Conservation (phyloP, 1,140 invertebrate species). For the Leptinotarsa texana region DNA sequence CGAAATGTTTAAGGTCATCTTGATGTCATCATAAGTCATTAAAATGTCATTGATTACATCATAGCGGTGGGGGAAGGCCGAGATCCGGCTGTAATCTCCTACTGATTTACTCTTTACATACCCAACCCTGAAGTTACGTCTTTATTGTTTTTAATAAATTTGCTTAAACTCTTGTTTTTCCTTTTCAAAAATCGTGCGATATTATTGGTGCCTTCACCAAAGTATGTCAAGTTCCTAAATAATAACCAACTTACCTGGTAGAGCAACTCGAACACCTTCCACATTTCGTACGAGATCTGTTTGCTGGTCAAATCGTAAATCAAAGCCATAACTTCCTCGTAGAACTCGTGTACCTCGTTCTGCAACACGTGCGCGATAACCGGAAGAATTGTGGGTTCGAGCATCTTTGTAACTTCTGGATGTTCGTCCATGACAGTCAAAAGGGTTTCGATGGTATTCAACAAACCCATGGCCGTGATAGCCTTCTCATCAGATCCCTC, state of each 20-base stretch:
- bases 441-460: constrained; percentile 96
- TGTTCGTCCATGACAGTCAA: constrained; percentile 93
- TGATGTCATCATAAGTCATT: too few species aligned
- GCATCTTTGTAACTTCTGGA: constrained; percentile 81
- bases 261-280: constrained; percentile 91
- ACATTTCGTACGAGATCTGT: constrained; percentile 90
- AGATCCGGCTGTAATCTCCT: too few species aligned
- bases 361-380: constrained; percentile 69
- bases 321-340: constrained; percentile 92
- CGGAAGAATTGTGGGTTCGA: constrained; percentile 93
- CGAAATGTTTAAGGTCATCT: too few species aligned
- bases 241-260: constrained; percentile 64
- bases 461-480: constrained; percentile 94
- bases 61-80: too few species aligned
- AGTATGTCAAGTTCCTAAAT: not conserved
- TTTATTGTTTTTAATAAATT: too few species aligned
- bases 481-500: constrained; percentile 95
- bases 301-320: constrained; percentile 91
- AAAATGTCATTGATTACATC: too few species aligned
- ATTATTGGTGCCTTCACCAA: too few species aligned
- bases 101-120: too few species aligned
- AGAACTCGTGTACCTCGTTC: constrained; percentile 77
- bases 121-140: too few species aligned
- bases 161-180: too few species aligned
- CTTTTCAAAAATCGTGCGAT: too few species aligned